Evolutionary conservation across 2,797 vertebrate genomes (phyloP), one percentile per base, ranked within the genome.

Genomic region (Limosa lapponica): DNA sequence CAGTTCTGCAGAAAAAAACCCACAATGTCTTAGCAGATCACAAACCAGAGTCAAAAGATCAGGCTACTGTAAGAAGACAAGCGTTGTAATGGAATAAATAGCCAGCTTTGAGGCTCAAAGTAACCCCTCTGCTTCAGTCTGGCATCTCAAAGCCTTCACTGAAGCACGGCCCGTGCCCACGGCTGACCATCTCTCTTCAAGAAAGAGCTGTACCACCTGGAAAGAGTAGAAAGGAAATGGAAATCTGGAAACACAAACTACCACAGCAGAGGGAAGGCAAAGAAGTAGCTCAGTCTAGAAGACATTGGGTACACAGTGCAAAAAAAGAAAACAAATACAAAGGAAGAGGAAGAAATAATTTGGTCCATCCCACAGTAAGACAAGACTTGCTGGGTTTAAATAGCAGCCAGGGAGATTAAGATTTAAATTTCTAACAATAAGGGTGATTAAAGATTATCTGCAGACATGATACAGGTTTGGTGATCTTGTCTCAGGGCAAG

Each of bases 381-480:
- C 67, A 71, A 46, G 70, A 37, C 92, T 91, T 65, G 65, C 52
- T 61, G 41, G 20, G 41, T 75, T 93, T 84, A 78, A 81, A 54
- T 3, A 64, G 44, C 72, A 91, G 58, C 48, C 46, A 62, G 49
- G 13, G n/a, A 93, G 54, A 86, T 51, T 54, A 58, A 39, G 69
- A 81, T 39, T 65, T 81, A 69, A 25, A 75, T 78, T 93, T 83
- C 65, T 58, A 88, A 67, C 82, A 81, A 46, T 36, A 61, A 94
- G 19, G 57, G 83, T 67, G 75, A 93, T 80, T 46, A 71, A 87
- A 57, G 54, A 90, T 86, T 90, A 95, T 49, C 61, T 74, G 37
- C 65, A 90, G 66, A 43, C 57, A 72, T 3, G 65, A 81, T 32
- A 78, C 8, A 78, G 75, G 65, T 91, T 86, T 71, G 28, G 59